Base-by-base conservation (phyloP, 2,888 invertebrate species). In the Caenorhabditis plicata region DNA sequence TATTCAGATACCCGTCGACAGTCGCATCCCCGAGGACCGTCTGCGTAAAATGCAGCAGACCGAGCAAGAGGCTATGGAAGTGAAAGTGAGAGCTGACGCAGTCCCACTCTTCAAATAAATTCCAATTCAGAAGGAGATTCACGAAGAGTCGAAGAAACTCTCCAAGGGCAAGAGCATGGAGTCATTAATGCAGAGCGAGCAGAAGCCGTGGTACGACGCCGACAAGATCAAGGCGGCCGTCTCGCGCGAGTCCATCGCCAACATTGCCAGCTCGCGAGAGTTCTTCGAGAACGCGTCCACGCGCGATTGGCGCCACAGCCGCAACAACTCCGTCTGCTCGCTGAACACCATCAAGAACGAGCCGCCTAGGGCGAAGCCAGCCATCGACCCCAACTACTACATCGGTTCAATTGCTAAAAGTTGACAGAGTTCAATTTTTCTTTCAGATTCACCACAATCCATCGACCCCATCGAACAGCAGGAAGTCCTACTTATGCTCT, bases 1-100 rank as follows among this genome's bases (percentile, higher is more conserved):
- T 19, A 63, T 68, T 32, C 56, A 61, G 45, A 68, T 77, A 22
- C 77, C 77, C 0, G 55, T 49, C 4, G 75, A 75, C 56, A 64
- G 63, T 35, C 40, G 68, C 19, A 68, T 75, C 29, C 75, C 75
- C 0, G 69, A 68, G 32, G 64, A 74, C 23, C 42, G 74, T 8
- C 49, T 61, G 22, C 43, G 56, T 15, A 73, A 63, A 51, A 69
- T 75, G 69, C 49, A 68, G 31, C 67, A 75, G 39, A 74, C 71
- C 2, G 73, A 75, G 29, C 36, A 54, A 42, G 69, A 70, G 32
- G 75, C 75, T 1, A 53, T 52, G 5, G 53, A 62, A 29, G 55
- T 61, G 13, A 64, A 69, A 47, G 62, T 55, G 23, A 31, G 19
- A 44, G 22, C 15, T n/a, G n/a, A n/a, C 40, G 11, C 7, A 9